phyloP scores from a whole-genome alignment of 1,140 invertebrate species.

The Trichomalopsis sarcophagae region DNA sequence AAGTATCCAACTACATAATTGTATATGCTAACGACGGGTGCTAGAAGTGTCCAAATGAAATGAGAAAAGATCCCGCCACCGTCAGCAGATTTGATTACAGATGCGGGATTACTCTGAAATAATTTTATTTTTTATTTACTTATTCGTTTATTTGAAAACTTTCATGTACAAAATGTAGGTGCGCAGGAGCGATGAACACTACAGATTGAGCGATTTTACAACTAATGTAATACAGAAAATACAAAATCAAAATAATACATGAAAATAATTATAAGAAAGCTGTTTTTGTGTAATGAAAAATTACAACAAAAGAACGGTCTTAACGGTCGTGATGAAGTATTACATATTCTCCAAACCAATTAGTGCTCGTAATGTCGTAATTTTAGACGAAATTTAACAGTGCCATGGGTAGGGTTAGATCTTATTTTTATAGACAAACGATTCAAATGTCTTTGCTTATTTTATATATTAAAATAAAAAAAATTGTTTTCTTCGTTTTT shows the following conservation, averaged over 20 bases:
- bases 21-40: constrained; percentile 63
- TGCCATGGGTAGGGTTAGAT: neutral
- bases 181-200: neutral
- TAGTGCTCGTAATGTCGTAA: neutral
- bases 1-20: constrained; percentile 66
- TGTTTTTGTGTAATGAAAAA: neutral
- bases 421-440: neutral
- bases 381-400: neutral
- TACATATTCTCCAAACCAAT: neutral
- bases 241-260: constrained; percentile 12
- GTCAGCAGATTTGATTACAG: constrained; percentile 57
- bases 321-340: neutral
- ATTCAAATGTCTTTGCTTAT: neutral
- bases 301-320: neutral
- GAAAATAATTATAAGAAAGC: neutral
- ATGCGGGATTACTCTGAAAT: constrained; percentile 60
- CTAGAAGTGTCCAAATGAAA: constrained; percentile 65
- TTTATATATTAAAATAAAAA: constrained; percentile 1
- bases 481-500: constrained; percentile 9
- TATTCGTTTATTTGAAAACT: neutral
- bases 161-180: constrained; percentile 1
- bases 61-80: constrained; percentile 62
- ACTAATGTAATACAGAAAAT: constrained; percentile 1
- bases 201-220: neutral
- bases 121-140: constrained; percentile 15